Conservation (phyloP, 2,888 invertebrate genomes). For the Eilema caniola region DNA sequence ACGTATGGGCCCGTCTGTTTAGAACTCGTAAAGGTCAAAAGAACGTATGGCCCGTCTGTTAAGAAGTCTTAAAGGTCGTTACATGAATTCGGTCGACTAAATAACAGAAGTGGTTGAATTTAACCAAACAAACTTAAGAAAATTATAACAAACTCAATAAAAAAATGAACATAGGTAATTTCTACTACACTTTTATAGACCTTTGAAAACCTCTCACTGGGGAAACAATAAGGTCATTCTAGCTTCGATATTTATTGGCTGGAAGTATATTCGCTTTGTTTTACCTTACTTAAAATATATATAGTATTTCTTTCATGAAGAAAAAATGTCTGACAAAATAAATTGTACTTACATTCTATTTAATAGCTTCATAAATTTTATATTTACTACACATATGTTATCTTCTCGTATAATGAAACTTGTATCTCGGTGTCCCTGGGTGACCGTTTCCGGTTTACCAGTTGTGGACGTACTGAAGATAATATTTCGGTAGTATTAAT, state of each 20-base stretch:
- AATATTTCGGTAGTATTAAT: too few species aligned
- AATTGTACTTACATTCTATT: slow-evolving; percentile 15
- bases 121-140: too few species aligned
- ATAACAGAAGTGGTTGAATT: too few species aligned
- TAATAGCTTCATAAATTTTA: slow-evolving; percentile 56
- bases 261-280: neutral
- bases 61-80: too few species aligned
- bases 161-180: neutral
- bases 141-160: neutral
- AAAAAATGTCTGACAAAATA: slow-evolving; percentile 28
- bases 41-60: too few species aligned
- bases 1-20: too few species aligned
- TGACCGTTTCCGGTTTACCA: slow-evolving; percentile 38
- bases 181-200: neutral
- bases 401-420: slow-evolving; percentile 53
- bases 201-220: neutral
- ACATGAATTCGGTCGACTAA: too few species aligned
- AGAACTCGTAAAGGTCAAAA: too few species aligned
- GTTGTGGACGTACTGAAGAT: slow-evolving; percentile 31
- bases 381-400: slow-evolving; percentile 52
- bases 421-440: slow-evolving; percentile 46
- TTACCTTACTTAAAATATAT: neutral
- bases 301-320: neutral
- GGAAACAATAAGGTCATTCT: neutral
- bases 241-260: neutral